These are phyloP conservation scores for Xiphophorus hellerii DNA, from an alignment of 2,113 vertebrate genomes.

Conservation along the genomic window DNA sequence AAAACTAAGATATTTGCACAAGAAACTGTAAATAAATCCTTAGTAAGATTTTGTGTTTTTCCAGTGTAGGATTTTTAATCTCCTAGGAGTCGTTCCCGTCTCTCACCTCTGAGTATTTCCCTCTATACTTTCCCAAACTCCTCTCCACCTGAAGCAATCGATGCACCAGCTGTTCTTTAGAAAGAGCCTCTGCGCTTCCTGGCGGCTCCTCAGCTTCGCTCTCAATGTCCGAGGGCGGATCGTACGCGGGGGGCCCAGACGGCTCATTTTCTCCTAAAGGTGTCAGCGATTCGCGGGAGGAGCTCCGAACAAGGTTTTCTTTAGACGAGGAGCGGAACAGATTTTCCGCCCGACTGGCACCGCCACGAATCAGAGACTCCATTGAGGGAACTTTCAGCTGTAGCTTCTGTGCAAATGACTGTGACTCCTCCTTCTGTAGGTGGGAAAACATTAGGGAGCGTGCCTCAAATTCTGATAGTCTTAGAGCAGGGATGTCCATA, in stretches of 20 bases:
- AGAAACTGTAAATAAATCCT: too few species aligned
- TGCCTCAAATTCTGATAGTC: background rate
- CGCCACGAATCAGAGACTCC: constrained; percentile 91
- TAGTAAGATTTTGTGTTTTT: too few species aligned
- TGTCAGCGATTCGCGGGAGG: constrained; percentile 91
- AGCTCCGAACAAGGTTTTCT: constrained; percentile 86
- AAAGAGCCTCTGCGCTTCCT: constrained; percentile 81
- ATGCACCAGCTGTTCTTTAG: constrained; percentile 88
- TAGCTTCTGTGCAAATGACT: constrained; percentile 90
- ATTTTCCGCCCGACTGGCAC: constrained; percentile 84
- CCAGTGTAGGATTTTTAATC: background rate
- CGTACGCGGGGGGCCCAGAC: constrained; percentile 71
- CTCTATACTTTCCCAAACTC: constrained; percentile 87
- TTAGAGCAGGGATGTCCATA: too few species aligned
- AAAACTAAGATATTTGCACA: too few species aligned
- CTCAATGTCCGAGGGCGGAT: constrained; percentile 92
- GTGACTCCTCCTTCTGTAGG: constrained; percentile 82
- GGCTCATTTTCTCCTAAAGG: constrained; percentile 80
- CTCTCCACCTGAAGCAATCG: constrained; percentile 85
- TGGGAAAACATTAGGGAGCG: background rate
- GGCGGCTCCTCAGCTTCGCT: constrained; percentile 89
- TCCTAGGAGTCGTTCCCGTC: background rate
- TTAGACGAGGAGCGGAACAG: constrained; percentile 89
- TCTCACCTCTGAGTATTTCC: constrained; percentile 92
- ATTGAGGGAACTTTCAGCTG: constrained; percentile 91